Conservation (phyloP, 2,888 invertebrate genomes). For the Dicyrtomina minuta region DNA sequence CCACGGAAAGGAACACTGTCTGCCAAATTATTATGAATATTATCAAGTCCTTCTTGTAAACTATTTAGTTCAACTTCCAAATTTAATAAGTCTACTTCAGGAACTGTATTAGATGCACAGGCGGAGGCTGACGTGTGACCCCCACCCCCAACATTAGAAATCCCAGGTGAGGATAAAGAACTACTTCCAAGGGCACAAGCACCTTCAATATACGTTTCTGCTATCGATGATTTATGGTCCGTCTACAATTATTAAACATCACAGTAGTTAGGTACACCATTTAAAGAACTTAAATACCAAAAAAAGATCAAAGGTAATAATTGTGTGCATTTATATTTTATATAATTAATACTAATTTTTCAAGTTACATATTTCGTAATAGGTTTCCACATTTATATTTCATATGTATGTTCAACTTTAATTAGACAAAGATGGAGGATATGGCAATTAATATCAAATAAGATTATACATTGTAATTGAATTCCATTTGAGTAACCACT, state of each 20-base stretch:
- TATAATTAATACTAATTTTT: no score
- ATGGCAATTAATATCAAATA: no score
- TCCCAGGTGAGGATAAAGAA: constrained; percentile 31
- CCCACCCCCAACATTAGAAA: no score
- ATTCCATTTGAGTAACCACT: neutral
- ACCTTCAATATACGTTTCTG: constrained; percentile 53
- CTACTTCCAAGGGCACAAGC: constrained; percentile 48
- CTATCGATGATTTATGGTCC: constrained; percentile 49
- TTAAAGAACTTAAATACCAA: no score
- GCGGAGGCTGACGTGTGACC: constrained; percentile 47
- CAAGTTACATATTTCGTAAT: no score
- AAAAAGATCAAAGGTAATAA: no score
- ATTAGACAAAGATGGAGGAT: no score
- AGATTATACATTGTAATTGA: no score
- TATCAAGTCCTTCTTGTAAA: constrained; percentile 80
- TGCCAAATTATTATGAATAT: constrained; percentile 61
- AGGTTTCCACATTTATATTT: no score
- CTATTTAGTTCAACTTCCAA: constrained; percentile 83
- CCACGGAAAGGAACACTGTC: constrained; percentile 48
- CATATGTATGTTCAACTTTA: no score
- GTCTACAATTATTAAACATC: constrained; percentile 35
- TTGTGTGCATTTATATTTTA: no score
- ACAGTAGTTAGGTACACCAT: no score
- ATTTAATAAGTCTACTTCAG: constrained; percentile 82
- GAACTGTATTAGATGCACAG: constrained; percentile 57